Evolutionary conservation across 53 echinoderm and acorn worm genomes (phyloP), one percentile per base, ranked within the genome.

Genomic region (Crossaster papposus): DNA sequence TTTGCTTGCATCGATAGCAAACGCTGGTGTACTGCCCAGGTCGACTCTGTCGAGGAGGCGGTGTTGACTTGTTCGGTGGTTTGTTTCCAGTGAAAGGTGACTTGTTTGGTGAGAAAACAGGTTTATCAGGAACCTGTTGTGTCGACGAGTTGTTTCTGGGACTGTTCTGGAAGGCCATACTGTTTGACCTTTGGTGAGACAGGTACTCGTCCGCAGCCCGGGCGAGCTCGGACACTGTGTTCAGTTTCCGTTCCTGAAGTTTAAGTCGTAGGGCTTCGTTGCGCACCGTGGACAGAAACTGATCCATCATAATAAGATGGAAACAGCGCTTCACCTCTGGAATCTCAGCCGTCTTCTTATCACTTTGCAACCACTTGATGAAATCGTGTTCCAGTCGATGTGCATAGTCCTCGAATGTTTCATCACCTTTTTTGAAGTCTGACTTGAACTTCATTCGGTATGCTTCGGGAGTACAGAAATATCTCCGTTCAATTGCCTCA

Each of bases 361-460:
- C 84, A 35, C 22, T 17, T 38, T 68, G 36, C 14, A 83, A 22
- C 84, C 84, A 83, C 17, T 83, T 83, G 30, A 33, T 2, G 64
- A 83, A 71, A 23, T 35, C 8, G 50, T 20, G 51, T 10, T 83
- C 34, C 0, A 83, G 22, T 2, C 84, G 2, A 20, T 50, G 38
- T 4, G 68, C 36, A 70, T 30, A 83, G 37, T 82, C 82, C 64
- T 82, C 82, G 18, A 82, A 82, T 8, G 82, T 82, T 63, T 82
- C 64, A 32, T 65, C 82, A 32, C 22, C 1, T 5, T 36, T 63
- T 15, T 82, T 82, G 36, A 12, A 4, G 53, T 83, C 68, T 23
- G 2, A 37, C 52, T 70, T 83, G 29, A 65, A 63, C 10, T 82
- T 3, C 28, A 82, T 52, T 11, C 29, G 2, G 11, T 82, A 63